Conservation (phyloP, 2,797 vertebrate species). For the Acrocephalus scirpaceus region DNA sequence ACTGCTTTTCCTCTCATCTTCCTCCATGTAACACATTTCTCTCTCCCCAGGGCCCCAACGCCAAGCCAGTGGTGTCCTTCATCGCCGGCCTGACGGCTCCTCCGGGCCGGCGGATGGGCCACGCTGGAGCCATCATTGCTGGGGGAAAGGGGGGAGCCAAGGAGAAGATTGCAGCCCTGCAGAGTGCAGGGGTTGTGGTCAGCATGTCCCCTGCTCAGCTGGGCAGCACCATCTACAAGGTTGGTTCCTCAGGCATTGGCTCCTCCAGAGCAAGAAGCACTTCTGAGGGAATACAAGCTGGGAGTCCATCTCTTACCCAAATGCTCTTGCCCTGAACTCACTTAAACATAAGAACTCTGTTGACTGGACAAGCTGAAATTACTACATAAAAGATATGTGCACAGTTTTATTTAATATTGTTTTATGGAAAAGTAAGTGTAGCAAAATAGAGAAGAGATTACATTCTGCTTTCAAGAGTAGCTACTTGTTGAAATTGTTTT, state of each 20-base stretch:
- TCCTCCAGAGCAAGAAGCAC: not conserved
- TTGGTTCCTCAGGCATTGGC: slow-evolving; percentile 58
- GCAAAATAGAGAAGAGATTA: not conserved
- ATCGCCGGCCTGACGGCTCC: slow-evolving; percentile 97
- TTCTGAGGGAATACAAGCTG: not conserved
- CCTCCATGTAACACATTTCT: accelerated
- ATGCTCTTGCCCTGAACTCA: not conserved
- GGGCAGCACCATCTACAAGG: slow-evolving; percentile 97
- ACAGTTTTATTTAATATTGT: not conserved
- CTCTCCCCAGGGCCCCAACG: slow-evolving; percentile 83
- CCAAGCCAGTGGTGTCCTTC: slow-evolving; percentile 97
- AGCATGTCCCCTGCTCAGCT: slow-evolving; percentile 98
- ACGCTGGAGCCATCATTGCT: slow-evolving; percentile 96
- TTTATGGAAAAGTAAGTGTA: not conserved
- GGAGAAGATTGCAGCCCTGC: slow-evolving; percentile 98
- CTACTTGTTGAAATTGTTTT: not conserved
- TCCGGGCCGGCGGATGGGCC: slow-evolving; percentile 95
- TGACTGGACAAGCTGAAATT: not conserved
- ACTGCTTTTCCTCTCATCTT: not conserved
- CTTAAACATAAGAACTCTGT: not conserved
- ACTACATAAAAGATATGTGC: not conserved
- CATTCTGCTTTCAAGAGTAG: not conserved
- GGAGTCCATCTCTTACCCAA: not conserved
- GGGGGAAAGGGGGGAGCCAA: slow-evolving; percentile 98
- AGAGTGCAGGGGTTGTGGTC: slow-evolving; percentile 91